Base-by-base conservation (phyloP, 2,888 invertebrate species). In the Spodoptera exigua region DNA sequence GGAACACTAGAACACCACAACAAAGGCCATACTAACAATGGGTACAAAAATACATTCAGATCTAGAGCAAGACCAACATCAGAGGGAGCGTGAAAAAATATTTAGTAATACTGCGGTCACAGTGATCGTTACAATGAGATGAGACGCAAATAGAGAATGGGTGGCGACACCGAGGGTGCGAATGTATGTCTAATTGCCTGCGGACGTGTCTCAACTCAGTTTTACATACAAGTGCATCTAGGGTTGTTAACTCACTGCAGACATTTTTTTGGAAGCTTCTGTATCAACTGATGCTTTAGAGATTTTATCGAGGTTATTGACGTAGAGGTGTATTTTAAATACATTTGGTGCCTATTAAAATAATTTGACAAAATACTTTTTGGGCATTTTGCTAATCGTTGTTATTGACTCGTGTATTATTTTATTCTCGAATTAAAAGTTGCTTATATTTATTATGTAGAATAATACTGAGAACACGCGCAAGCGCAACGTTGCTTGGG, bases 151-250 rank as follows among this genome's bases (percentile, higher is more conserved):
- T 74, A 71, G 71, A 78, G 74, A 74, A 74, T 71, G 74, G 70
- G 77, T 75, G 64, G 71, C 69, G 67, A 69, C 78, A 76, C 70
- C 64, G 78, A 76, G 82, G 84, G 84, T 75, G 83, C 74, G 72
- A 82, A 81, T 77, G 80, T 78, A 80, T 76, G 80, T 77, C 80
- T 86, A 88, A 88, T 87, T 87, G 86, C 82, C 84, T 73, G 79
- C 70, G 82, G 81, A 87, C 84, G 86, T 83, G 84, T 79, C 75
- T 84, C 83, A 80, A 86, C 85, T 85, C 73, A 74, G 83, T 81
- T 82, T 83, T 79, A 78, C 74, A 62, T 54, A 76, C 75, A 74
- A 76, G 71, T 78, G 76, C 76, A 70, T 63, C 64, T 61, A 81
- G 80, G 82, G 81, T 17, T 76, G 74, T 7, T 34, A 17, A 18